Evolutionary conservation across 1,140 invertebrate genomes (phyloP).

Genomic region (Plutomurus gul): DNA sequence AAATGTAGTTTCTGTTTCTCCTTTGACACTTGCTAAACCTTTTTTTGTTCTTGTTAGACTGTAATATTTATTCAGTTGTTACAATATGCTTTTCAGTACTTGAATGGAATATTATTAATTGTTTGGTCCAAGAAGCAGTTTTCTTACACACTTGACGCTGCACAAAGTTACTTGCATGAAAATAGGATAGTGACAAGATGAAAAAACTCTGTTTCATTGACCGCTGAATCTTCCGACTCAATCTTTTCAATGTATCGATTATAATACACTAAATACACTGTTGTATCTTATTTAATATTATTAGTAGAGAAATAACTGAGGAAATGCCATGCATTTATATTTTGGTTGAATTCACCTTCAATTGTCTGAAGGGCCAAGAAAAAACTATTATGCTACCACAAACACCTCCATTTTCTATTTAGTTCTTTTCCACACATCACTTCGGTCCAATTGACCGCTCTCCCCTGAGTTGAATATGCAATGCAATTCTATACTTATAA

Average conservation of each 20-base stretch:
- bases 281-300: neutral
- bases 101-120: neutral
- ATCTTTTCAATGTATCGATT: neutral
- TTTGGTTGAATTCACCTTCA: conserved; percentile 5
- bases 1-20: too few relatives aligned
- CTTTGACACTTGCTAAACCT: neutral
- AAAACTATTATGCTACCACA: conserved; percentile 15
- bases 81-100: neutral
- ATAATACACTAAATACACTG: neutral
- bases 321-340: conserved; percentile 29
- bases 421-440: too few relatives aligned
- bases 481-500: too few relatives aligned
- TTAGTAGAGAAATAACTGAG: neutral
- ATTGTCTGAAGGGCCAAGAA: too few relatives aligned
- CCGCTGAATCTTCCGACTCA: conserved; percentile 5
- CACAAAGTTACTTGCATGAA: neutral
- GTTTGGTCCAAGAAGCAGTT: neutral
- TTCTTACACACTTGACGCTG: neutral
- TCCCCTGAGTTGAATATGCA: too few relatives aligned
- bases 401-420: neutral
- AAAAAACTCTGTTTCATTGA: neutral
- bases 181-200: neutral
- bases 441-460: too few relatives aligned
- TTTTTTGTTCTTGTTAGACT: neutral
- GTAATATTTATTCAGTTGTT: conserved; percentile 21